These are phyloP conservation scores for Drosophila gaucha DNA, from an alignment of 2,888 invertebrate genomes.

Conservation along the genomic window DNA sequence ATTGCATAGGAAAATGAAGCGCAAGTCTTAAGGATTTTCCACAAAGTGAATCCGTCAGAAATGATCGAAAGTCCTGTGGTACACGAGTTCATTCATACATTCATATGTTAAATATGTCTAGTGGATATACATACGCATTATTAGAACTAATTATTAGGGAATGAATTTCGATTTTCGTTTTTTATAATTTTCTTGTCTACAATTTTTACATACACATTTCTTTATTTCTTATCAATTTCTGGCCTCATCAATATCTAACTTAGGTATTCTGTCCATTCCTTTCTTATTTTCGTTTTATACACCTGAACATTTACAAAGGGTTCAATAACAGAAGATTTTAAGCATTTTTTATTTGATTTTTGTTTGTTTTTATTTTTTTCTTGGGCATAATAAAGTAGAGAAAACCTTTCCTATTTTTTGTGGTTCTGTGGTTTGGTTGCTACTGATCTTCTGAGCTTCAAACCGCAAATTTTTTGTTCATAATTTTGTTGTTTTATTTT, in stretches of 20 bases:
- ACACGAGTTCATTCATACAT: constrained; percentile 31
- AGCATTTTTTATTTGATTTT: constrained; percentile 30
- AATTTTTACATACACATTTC: constrained; percentile 64
- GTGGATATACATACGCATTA: constrained; percentile 53
- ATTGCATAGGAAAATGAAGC: constrained; percentile 31
- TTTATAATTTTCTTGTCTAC: constrained; percentile 54
- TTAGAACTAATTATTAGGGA: constrained; percentile 61
- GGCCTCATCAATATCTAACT: constrained; percentile 64
- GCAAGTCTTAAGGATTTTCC: constrained; percentile 44
- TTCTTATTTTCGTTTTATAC: constrained; percentile 44
- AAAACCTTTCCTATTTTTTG: constrained; percentile 75
- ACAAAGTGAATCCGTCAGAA: constrained; percentile 34
- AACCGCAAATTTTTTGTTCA: constrained; percentile 53
- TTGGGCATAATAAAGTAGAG: constrained; percentile 79
- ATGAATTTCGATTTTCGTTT: constrained; percentile 43
- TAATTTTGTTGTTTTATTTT: constrained; percentile 44
- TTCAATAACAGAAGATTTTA: constrained; percentile 59
- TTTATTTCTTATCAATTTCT: constrained; percentile 50
- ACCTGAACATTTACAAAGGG: constrained; percentile 75
- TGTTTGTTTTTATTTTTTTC: constrained; percentile 24
- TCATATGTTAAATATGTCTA: constrained; percentile 54
- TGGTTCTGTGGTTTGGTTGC: constrained; percentile 46
- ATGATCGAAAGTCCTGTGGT: constrained; percentile 14
- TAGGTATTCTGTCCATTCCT: constrained; percentile 55
- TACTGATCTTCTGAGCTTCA: constrained; percentile 47